A percentile compares a stretch with the other conserved stretches of the same genome.
Evolutionary conservation across 1,140 invertebrate genomes (phyloP).

Genomic region (Halesus radiatus): DNA sequence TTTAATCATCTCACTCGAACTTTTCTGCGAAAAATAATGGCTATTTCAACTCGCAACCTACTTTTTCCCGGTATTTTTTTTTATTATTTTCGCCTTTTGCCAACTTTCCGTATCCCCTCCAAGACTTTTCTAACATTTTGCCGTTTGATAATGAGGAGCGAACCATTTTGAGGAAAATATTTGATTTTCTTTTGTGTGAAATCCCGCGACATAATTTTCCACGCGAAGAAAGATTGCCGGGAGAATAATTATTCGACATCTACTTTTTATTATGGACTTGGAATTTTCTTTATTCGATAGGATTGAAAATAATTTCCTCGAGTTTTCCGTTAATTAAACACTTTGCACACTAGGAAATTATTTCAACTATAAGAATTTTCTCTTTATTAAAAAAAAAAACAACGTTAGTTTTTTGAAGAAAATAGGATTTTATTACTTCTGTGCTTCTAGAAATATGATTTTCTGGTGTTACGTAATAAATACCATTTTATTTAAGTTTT

Average conservation of each 20-base stretch:
- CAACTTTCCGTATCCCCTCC: too few relatives aligned
- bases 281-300: not conserved
- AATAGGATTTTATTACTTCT: too few relatives aligned
- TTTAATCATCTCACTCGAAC: conserved; percentile 31
- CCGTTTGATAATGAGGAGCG: conserved; percentile 20
- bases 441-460: too few relatives aligned
- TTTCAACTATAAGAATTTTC: too few relatives aligned
- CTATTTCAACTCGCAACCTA: conserved; percentile 4
- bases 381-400: too few relatives aligned
- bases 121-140: conserved; percentile 25
- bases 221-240: conserved; percentile 17
- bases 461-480: too few relatives aligned
- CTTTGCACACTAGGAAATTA: too few relatives aligned
- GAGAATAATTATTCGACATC: not conserved
- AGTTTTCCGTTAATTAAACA: too few relatives aligned
- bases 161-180: conserved; percentile 34
- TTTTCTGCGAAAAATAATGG: conserved; percentile 7
- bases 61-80: conserved; percentile 9
- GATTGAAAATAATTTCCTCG: not conserved
- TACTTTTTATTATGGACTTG: too few relatives aligned
- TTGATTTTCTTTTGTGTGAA: conserved; percentile 37
- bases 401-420: too few relatives aligned
- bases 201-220: conserved; percentile 29
- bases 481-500: too few relatives aligned
- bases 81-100: too few relatives aligned